Conservation (phyloP, 1,140 invertebrate genomes). For the Drosophila virilis region DNA sequence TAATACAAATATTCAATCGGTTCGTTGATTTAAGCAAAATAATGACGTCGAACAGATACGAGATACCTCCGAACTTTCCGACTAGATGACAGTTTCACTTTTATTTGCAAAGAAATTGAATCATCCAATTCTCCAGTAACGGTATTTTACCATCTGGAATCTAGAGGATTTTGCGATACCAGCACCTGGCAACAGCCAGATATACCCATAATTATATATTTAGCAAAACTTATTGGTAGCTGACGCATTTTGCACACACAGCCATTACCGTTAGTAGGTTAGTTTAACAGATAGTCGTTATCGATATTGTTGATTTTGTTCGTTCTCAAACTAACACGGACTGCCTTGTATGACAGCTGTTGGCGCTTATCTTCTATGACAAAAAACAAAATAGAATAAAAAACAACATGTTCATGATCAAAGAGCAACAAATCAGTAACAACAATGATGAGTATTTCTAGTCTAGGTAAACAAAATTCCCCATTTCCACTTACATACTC, state of each 20-base stretch:
- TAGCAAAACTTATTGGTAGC: constrained; percentile 1
- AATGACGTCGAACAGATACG: constrained; percentile 5
- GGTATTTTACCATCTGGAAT: not conserved
- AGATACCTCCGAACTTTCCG: not conserved
- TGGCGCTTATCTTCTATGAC: constrained; percentile 12
- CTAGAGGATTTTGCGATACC: too few species aligned
- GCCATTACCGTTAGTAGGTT: constrained; percentile 22
- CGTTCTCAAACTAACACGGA: not conserved
- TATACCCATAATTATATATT: not conserved
- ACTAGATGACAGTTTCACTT: constrained; percentile 56
- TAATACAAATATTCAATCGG: constrained; percentile 47
- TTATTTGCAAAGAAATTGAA: constrained; percentile 61
- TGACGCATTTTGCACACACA: constrained; percentile 24
- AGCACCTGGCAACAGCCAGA: not conserved
- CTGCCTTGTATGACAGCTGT: constrained; percentile 27
- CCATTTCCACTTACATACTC: constrained; percentile 2
- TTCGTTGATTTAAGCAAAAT: not conserved
- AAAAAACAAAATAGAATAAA: not conserved
- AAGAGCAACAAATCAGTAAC: constrained; percentile 5
- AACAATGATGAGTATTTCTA: constrained; percentile 19
- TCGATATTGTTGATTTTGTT: constrained; percentile 19
- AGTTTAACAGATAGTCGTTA: constrained; percentile 32
- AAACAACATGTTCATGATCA: constrained; percentile 22
- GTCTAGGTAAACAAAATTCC: constrained; percentile 11
- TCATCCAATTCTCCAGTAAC: constrained; percentile 21